Percentiles rank a stretch among this genome's conserved stretches.
phyloP scores from a whole-genome alignment of 23 tunicate species.

The Halocynthia aurantium region DNA sequence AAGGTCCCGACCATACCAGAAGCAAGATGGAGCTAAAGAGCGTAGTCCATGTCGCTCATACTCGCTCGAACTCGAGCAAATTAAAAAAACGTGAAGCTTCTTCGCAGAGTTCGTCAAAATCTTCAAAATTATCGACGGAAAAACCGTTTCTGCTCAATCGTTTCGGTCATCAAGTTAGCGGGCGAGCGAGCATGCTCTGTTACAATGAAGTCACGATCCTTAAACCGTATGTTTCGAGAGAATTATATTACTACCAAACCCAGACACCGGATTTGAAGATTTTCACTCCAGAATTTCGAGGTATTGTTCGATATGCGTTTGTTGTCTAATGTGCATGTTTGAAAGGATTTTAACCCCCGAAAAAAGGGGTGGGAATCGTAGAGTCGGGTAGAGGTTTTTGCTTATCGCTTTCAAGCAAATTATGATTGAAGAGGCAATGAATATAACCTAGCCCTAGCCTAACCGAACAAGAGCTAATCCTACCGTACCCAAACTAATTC shows the following conservation, averaged over 20 bases:
- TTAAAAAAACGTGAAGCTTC: background rate
- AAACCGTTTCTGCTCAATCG: slow-evolving; percentile 32
- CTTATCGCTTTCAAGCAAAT: too few relatives aligned
- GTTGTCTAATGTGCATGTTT: too few relatives aligned
- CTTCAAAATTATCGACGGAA: background rate
- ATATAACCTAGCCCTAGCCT: too few relatives aligned
- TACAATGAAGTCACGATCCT: slow-evolving; percentile 56
- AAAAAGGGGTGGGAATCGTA: too few relatives aligned
- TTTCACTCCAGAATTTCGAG: slow-evolving; percentile 76
- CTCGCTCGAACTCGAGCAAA: background rate
- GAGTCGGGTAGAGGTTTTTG: too few relatives aligned
- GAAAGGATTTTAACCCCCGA: too few relatives aligned
- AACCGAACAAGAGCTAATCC: too few relatives aligned
- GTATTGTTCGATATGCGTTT: slow-evolving; percentile 4
- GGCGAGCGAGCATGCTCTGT: slow-evolving; percentile 59
- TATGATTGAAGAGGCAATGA: too few relatives aligned
- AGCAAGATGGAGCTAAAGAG: slow-evolving; percentile 13
- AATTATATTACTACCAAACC: slow-evolving; percentile 59
- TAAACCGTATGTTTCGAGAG: slow-evolving; percentile 89
- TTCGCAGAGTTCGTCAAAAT: slow-evolving; percentile 2
- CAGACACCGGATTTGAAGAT: slow-evolving; percentile 31
- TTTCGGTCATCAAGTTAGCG: slow-evolving; percentile 87
- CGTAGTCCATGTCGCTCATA: background rate
- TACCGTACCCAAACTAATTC: too few relatives aligned
- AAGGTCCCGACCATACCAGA: background rate